Evolutionary conservation across 2,113 vertebrate species (phyloP).

Genomic region (Aspidoscelis tigris): DNA sequence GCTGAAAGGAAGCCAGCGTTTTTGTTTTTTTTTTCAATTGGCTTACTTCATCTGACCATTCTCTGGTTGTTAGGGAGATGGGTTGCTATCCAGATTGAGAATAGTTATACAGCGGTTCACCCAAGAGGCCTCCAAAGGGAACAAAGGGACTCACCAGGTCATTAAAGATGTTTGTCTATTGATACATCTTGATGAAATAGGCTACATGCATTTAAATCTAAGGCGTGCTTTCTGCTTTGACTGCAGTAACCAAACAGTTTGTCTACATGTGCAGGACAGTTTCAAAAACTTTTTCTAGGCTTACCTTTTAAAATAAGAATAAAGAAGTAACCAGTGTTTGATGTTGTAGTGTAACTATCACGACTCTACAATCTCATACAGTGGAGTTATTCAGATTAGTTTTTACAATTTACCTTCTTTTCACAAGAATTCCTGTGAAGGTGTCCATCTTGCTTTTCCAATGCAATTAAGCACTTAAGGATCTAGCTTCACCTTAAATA

Average conservation of each 20-base stretch:
- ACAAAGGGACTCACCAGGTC: not conserved
- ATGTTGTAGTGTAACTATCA: too few relatives aligned
- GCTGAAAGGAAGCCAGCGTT: conserved; percentile 2
- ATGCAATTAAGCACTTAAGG: not conserved
- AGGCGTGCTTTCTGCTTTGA: not conserved
- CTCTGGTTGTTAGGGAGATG: conserved; percentile 16
- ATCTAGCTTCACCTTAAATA: not conserved
- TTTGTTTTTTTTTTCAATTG: not conserved
- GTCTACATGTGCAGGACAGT: too few relatives aligned
- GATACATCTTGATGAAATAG: not conserved
- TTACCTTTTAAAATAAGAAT: too few relatives aligned
- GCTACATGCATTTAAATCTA: not conserved
- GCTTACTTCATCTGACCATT: not conserved
- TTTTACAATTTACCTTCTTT: not conserved
- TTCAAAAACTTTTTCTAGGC: too few relatives aligned
- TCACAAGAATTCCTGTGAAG: not conserved
- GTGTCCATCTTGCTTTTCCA: not conserved
- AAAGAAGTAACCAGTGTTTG: too few relatives aligned
- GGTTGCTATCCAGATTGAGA: not conserved
- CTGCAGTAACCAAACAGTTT: not conserved
- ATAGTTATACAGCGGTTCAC: not conserved
- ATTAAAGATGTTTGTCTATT: not conserved
- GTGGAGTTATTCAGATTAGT: not conserved
- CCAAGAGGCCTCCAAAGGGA: not conserved
- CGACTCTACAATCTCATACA: not conserved